Percentiles rank a stretch among this genome's conserved stretches.
Conservation (phyloP, 2,888 invertebrate genomes). For the Parelbella ahira region DNA sequence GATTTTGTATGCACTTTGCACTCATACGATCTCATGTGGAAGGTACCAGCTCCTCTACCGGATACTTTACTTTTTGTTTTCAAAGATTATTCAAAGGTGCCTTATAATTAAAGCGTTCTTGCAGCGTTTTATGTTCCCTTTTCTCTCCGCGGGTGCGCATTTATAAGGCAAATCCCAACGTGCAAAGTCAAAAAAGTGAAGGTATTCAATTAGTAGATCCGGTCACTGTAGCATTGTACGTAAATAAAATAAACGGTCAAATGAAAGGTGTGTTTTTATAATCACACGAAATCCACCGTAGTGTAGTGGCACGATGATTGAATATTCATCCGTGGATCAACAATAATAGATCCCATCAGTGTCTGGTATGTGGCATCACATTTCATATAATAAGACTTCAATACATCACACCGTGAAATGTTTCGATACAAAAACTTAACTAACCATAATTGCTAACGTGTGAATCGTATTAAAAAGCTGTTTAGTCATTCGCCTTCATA, state of each 20-base stretch:
- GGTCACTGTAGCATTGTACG: slow-evolving; percentile 24
- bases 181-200: slow-evolving; percentile 20
- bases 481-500: slow-evolving; percentile 78
- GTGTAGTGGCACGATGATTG: slow-evolving; percentile 69
- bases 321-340: slow-evolving; percentile 79
- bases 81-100: slow-evolving; percentile 62
- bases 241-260: slow-evolving; percentile 42
- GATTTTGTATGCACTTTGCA: slow-evolving; percentile 80
- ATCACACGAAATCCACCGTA: slow-evolving; percentile 51
- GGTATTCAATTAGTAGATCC: slow-evolving; percentile 26
- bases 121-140: slow-evolving; percentile 27
- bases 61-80: slow-evolving; percentile 66
- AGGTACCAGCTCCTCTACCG: slow-evolving; percentile 52
- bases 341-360: slow-evolving; percentile 78
- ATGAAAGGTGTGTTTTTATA: slow-evolving; percentile 53
- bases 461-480: slow-evolving; percentile 80
- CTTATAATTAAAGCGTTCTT: slow-evolving; percentile 65
- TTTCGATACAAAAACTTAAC: slow-evolving; percentile 78
- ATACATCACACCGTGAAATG: slow-evolving; percentile 79
- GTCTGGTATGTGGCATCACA: slow-evolving; percentile 75
- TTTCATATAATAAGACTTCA: slow-evolving; percentile 78
- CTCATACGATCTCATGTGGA: slow-evolving; percentile 66
- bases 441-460: slow-evolving; percentile 79
- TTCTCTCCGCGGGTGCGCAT: slow-evolving; percentile 28
- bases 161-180: slow-evolving; percentile 25